Evolutionary conservation across 2,888 invertebrate species (phyloP).

Genomic region (Teleiodes luculella): DNA sequence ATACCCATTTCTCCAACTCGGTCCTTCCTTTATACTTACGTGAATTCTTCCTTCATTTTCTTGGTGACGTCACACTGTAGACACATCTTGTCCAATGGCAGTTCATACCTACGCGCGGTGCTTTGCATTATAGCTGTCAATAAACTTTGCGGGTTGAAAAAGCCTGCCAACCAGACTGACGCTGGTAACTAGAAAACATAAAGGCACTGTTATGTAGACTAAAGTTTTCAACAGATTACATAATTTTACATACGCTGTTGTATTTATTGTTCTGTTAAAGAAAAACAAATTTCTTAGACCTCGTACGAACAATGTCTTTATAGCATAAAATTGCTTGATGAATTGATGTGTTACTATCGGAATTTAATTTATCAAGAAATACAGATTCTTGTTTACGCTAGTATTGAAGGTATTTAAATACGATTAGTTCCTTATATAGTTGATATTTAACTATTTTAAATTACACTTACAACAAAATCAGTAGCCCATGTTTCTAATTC

Average conservation of each 20-base stretch:
- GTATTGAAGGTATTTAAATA: too few relatives aligned
- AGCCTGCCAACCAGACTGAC: constrained; percentile 97
- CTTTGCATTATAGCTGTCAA: constrained; percentile 99
- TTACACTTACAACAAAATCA: constrained; percentile 88
- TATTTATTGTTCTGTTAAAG: too few relatives aligned
- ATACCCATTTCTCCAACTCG: too few relatives aligned
- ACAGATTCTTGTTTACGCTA: too few relatives aligned
- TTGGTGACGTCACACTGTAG: constrained; percentile 98
- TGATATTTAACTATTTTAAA: neutral
- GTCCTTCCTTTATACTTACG: constrained; percentile 80
- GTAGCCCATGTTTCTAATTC: constrained; percentile 96
- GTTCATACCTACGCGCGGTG: constrained; percentile 92
- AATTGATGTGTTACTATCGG: too few relatives aligned
- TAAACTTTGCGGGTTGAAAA: constrained; percentile 98
- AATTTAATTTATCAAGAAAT: too few relatives aligned
- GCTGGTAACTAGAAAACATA: constrained; percentile 84
- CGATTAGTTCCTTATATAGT: neutral
- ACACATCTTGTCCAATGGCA: constrained; percentile 98
- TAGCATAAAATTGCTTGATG: too few relatives aligned
- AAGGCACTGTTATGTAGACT: neutral
- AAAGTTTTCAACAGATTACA: neutral
- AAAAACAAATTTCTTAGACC: too few relatives aligned
- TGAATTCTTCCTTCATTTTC: constrained; percentile 96
- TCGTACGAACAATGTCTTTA: too few relatives aligned
- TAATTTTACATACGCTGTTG: too few relatives aligned